Percentiles rank a stretch among this genome's conserved stretches.
Conservation (phyloP, 2,888 invertebrate species). For the Acanthopleura granulata region DNA sequence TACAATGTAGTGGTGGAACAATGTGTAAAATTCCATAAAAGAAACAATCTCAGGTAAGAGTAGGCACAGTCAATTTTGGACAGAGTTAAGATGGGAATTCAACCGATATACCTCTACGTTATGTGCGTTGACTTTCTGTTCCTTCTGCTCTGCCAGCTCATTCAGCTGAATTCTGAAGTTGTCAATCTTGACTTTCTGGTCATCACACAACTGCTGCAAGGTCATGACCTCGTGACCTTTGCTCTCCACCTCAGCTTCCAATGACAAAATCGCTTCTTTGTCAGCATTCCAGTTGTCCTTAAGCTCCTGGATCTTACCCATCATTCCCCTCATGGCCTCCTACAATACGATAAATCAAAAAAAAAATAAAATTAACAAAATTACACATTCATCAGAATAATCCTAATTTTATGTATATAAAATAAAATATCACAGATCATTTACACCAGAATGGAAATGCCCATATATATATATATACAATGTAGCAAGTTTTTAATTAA, state of each 20-base stretch:
- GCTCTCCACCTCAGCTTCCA: neutral
- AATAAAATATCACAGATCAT: too few species aligned
- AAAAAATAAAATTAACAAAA: too few species aligned
- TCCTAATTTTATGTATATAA: too few species aligned
- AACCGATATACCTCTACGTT: neutral
- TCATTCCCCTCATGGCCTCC: constrained; percentile 11
- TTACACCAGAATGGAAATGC: too few species aligned
- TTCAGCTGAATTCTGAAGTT: constrained; percentile 16
- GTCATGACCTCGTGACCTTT: neutral
- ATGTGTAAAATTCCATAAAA: too few species aligned
- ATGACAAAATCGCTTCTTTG: neutral
- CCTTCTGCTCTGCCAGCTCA: constrained; percentile 1
- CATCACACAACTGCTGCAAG: constrained; percentile 11
- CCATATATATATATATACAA: too few species aligned
- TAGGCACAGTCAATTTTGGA: neutral
- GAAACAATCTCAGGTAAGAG: too few species aligned
- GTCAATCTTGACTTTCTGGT: constrained; percentile 15
- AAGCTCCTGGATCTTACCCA: constrained; percentile 13
- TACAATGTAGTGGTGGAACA: too few species aligned
- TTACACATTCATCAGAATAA: too few species aligned
- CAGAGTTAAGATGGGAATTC: neutral
- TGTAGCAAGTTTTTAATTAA: too few species aligned
- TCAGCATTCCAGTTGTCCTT: neutral
- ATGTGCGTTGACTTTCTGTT: constrained; percentile 11
- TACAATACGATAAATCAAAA: neutral